Base-by-base conservation (phyloP, 2,888 invertebrate species). In the Tanypteryx hageni region DNA sequence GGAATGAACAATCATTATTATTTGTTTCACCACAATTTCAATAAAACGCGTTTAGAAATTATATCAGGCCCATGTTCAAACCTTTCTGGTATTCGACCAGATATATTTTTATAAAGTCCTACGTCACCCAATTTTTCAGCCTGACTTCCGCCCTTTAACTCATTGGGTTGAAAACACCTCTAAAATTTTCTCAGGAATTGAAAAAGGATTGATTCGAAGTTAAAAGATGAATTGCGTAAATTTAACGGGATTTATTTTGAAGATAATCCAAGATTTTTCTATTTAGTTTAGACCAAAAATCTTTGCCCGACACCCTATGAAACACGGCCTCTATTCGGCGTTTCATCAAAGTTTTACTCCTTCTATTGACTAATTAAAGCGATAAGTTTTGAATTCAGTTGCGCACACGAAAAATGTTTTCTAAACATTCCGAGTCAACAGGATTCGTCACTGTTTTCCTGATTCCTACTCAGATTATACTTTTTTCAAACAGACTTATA, bases 81-180 rank as follows among this genome's bases (percentile, higher is more conserved):
- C 89, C 64, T 31, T 68, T 64, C 89, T 89, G 89, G 89, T 89
- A 61, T 68, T n/a, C 64, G 31, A 44, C 89, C 89, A 89, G 89
- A 64, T 89, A 89, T 89, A 89, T 89, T 89, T 89, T 89, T 89
- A 64, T 89, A 89, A 89, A 89, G 64, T 44, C 89, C 89, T 89
- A 76, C 27, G 27, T 76, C 76, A 22, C 27, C 89, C 64, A 44
- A 44, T 89, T 61, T 64, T 89, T 89, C 89, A 89, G 89, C 89
- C 89, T 68, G 64, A 89, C 89, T 56, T 89, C 89, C 89, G 89
- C 89, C 89, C 89, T 89, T 44, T 31, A 68, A 68, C 89, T 64
- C 61, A 89, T 89, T 89, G 44, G 89, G 89, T 89, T 89, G 89
- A 89, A 89, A 64, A 68, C 61, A 64, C 89, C 89, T 89, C 89